Evolutionary conservation across 2,797 vertebrate genomes (phyloP), one percentile per base, ranked within the genome.

Genomic region (Pangasius larnaudii): DNA sequence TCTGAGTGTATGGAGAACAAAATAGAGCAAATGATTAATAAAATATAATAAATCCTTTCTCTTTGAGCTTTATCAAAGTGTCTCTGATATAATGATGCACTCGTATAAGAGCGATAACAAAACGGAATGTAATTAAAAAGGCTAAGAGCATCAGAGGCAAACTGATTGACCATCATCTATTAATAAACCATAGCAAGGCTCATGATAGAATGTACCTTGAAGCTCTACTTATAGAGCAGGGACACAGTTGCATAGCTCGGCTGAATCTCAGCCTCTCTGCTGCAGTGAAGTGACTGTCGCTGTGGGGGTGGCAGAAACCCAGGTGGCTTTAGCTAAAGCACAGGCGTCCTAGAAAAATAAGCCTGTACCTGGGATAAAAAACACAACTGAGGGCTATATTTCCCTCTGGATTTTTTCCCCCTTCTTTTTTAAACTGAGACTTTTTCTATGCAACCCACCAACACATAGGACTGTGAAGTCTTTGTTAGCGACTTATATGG

Each of bases 271-370:
- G 79, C 33, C 46, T 83, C 63, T 51, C 56, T 89, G 78, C 67
- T 80, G 63, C 90, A 85, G 84, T 87, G 49, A 86, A 51, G 11
- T 86, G 81, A 88, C 42, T 61, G 81, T 86, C 89, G 87, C 90
- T 69, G 80, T 2, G 85, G 92, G 85, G 86, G 82, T 90, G 86
- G 85, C 30, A 56, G 85, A 90, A 87, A 87, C 88, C 89, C 89
- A 91, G 85, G 86, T 90, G 87, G 87, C 74, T 92, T 90, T 84
- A 84, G 74, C 86, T 83, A 82, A 83, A 91, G 78, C 33, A n/a
- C 79, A 69, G 81, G 81, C 83, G 88, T 82, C 91, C 89, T 87
- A 92, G 91, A 91, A 92, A 93, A 92, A 78, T 77, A 85, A 88
- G 81, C 61, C 86, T 88, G 71, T 88, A 83, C 33, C 74, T 83